Base-by-base conservation (phyloP, 92 coral and sea anemone genomes). In the Ricordea florida region DNA sequence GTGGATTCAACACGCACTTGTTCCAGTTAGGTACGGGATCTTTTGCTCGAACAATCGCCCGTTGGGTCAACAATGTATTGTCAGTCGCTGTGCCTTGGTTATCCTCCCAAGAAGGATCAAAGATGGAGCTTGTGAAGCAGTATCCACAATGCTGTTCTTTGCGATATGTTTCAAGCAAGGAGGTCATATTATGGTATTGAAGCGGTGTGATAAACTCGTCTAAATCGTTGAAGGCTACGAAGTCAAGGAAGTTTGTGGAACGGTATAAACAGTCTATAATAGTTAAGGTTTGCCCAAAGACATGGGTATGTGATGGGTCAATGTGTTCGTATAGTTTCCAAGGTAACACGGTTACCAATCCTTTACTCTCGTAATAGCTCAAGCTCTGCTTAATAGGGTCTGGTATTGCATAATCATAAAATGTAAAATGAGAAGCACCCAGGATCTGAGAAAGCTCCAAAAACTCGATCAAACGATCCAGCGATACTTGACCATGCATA, bases 191-290 rank as follows among this genome's bases (percentile, higher is more conserved):
- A 28, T 44, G 37, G 23, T 80, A 80, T 24, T 50, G 53, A 10
- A 86, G 61, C 8, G 91, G 91, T 1, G 80, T 83, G n/a, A 86
- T 72, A 43, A 72, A 86, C 79, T 86, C 91, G 41, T 86, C 91
- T 36, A 86, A 45, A 28, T 86, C 91, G 60, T 86, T 66, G 34
- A 86, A 86, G 8, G 87, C 82, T 24, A 80, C 83, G 34, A 80
- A 86, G 47, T 53, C 31, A 25, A 74, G 69, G 10, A 51, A 17
- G 14, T 17, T 69, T 70, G 57, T 74, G 7, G 51, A 32, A 17
- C 91, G 86, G 43, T 43, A 86, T 21, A 86, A 44, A 29, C 91
- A 86, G 41, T 86, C 91, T 62, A 72, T 59, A 6, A 80, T 80
- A 1, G 91, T 62, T 15, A 86, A 22, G 13, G 77, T 64, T 47